Evolutionary conservation across 2,797 vertebrate genomes (phyloP).

Genomic region (Setipinna tenuifilis): DNA sequence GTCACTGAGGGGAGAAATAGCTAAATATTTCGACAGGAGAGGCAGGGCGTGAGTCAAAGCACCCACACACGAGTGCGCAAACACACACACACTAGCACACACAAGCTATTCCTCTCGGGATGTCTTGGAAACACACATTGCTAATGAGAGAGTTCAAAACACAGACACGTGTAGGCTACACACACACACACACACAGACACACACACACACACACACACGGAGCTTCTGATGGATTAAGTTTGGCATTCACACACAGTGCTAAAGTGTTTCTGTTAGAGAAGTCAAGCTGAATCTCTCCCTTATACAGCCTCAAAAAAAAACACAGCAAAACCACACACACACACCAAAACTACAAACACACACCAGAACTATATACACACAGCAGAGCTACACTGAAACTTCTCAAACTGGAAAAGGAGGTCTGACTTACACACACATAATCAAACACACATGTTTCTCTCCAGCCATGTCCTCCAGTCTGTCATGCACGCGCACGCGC

Average conservation of each 20-base stretch:
- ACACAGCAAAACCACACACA: not conserved
- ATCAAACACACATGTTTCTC: conserved; percentile 30
- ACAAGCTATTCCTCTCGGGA: conserved; percentile 35
- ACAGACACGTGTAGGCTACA: not conserved
- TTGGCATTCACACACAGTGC: not conserved
- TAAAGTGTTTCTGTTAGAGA: not conserved
- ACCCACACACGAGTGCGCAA: not conserved
- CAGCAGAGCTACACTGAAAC: not conserved
- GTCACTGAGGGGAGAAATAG: not conserved
- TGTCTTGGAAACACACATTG: conserved; percentile 25
- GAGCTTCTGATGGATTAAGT: not conserved
- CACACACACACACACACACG: conserved; percentile 27
- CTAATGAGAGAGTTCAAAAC: conserved; percentile 30
- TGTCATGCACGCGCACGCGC: not conserved
- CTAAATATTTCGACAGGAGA: conserved; percentile 40
- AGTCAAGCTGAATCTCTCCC: not conserved
- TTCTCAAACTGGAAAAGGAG: not conserved
- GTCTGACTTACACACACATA: not conserved
- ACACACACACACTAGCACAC: conserved; percentile 34
- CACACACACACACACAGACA: conserved; percentile 19
- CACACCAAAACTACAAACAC: not conserved
- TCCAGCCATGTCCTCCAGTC: not conserved
- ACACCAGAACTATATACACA: not conserved
- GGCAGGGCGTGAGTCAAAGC: conserved; percentile 32
- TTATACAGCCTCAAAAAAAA: not conserved